Evolutionary conservation across 1,140 invertebrate genomes (phyloP), one percentile per base, ranked within the genome.

Genomic region (Drosophila ercepeae): DNA sequence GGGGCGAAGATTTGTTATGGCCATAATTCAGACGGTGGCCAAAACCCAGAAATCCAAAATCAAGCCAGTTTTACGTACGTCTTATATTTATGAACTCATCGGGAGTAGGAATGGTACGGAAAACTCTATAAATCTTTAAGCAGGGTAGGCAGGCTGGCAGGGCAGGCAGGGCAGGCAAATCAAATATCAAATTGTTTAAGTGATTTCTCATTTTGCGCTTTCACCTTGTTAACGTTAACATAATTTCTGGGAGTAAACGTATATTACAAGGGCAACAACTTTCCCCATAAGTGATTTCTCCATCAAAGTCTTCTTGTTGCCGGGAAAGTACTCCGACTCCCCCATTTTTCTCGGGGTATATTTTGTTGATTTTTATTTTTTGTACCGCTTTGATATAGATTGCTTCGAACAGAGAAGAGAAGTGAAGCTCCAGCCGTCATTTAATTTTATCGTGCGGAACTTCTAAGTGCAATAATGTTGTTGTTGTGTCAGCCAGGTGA

Each of bases 161-260:
- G n/a, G 19, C 44, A 25, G 44, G 19, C 19, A 36, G 65, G 69
- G 34, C 49, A 65, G 67, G 70, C 82, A 86, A 84, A 84, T 84
- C 76, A 82, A 88, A 84, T 88, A 75, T 82, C 60, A 88, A 86
- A 82, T 86, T 86, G 82, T 74, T 86, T 86, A 86, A 86, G 82
- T 86, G 83, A 86, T 89, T 86, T 86, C 88, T 88, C 82, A 86
- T 84, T 86, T 86, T 78, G 60, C 51, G 82, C 82, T 88, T 86
- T 88, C 69, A 88, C 77, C 83, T 86, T 86, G 83, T 86, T 86
- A 73, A 58, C 74, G 82, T 70, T 86, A 86, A 86, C 83, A 88
- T 86, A 71, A 88, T 86, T 86, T 75, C 54, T 53, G 65, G 53
- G 77, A 27, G 13, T 27, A 18, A 48, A 29, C 59, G 42, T 63